These are phyloP conservation scores for Aethina tumida DNA, from an alignment of 1,140 invertebrate species.

Conservation along the genomic window DNA sequence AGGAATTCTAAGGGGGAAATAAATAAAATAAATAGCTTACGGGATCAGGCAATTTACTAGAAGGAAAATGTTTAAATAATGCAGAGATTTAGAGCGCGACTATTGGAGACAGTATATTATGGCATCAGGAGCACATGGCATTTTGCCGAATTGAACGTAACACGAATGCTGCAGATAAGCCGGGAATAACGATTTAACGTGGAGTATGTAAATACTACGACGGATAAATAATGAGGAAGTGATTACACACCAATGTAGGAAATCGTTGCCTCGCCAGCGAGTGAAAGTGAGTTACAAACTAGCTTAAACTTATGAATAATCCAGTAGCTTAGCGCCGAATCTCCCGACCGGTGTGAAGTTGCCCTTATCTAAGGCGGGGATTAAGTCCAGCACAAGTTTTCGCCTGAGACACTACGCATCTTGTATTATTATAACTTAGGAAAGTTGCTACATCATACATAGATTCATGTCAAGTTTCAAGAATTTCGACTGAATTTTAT, in stretches of 20 bases:
- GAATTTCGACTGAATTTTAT: too few relatives aligned
- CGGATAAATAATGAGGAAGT: conserved; percentile 35
- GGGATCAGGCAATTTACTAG: conserved; percentile 21
- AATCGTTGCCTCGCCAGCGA: conserved; percentile 27
- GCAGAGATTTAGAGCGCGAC: conserved; percentile 16
- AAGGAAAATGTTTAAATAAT: conserved; percentile 28
- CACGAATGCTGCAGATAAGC: conserved; percentile 18
- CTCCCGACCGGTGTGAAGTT: conserved; percentile 24
- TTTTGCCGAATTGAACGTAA: conserved; percentile 16
- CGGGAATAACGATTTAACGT: conserved; percentile 18
- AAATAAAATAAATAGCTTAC: too few relatives aligned
- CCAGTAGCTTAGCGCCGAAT: conserved; percentile 31
- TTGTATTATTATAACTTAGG: too few relatives aligned
- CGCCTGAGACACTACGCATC: too few relatives aligned
- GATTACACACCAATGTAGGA: conserved; percentile 34
- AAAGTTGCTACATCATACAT: too few relatives aligned
- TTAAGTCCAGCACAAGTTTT: too few relatives aligned
- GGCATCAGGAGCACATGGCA: conserved; percentile 18
- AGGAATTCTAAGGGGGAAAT: too few relatives aligned
- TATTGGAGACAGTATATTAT: conserved; percentile 10
- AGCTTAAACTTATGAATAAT: conserved; percentile 34
- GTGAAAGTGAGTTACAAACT: conserved; percentile 31
- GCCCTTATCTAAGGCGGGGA: conserved; percentile 31
- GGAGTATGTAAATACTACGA: conserved; percentile 27
- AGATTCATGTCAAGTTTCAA: too few relatives aligned